Evolutionary conservation across 2,797 vertebrate species (phyloP).

Genomic region (Thaleichthys pacificus): DNA sequence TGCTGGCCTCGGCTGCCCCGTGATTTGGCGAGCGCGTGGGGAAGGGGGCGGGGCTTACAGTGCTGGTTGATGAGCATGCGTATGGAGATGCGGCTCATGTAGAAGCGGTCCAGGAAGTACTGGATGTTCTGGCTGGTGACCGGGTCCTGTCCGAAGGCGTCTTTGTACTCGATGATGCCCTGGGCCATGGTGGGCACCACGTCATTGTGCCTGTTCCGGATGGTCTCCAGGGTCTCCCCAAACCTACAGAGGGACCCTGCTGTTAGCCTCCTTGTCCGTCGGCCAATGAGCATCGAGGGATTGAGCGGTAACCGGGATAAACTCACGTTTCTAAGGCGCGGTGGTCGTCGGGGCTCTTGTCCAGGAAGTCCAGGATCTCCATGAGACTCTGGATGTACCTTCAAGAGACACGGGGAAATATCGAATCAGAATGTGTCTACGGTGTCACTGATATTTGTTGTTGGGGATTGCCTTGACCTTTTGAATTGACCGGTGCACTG

Average conservation of each 20-base stretch:
- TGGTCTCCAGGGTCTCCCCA: conserved; percentile 77
- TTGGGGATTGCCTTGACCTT: no score
- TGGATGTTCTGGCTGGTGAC: conserved; percentile 87
- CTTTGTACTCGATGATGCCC: conserved; percentile 86
- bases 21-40: background rate
- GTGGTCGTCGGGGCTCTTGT: conserved; percentile 81
- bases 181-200: conserved; percentile 91
- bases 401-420: conserved; percentile 11
- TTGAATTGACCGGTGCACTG: no score
- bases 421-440: background rate
- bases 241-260: conserved; percentile 66
- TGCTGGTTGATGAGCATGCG: conserved; percentile 93
- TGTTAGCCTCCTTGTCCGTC: background rate
- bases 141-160: conserved; percentile 73
- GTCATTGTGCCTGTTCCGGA: conserved; percentile 88
- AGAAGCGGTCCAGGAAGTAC: conserved; percentile 91
- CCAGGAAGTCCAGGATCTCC: conserved; percentile 85
- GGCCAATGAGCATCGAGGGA: background rate
- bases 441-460: no score
- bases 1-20: background rate
- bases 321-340: conserved; percentile 80
- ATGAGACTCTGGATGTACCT: conserved; percentile 88
- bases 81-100: conserved; percentile 91
- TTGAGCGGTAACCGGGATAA: background rate
- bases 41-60: conserved; percentile 68